Evolutionary conservation across 2,888 invertebrate genomes (phyloP).

Genomic region (Melitaea athalia): DNA sequence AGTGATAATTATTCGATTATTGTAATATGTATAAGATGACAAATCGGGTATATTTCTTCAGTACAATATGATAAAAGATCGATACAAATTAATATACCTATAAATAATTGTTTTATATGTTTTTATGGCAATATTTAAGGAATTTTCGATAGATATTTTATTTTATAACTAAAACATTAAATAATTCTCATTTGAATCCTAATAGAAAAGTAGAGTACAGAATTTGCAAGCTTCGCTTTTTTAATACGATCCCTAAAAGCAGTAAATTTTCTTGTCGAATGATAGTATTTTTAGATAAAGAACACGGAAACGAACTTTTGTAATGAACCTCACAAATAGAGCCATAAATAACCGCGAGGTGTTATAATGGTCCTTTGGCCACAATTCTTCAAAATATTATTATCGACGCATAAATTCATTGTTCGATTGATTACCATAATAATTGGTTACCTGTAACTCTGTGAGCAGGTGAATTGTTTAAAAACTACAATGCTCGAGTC

Average conservation of each 20-base stretch:
- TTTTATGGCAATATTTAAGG: neutral
- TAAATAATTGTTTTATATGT: neutral
- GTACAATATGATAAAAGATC: neutral
- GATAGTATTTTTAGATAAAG: slow-evolving; percentile 72
- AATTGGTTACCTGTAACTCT: slow-evolving; percentile 72
- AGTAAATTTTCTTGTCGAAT: slow-evolving; percentile 69
- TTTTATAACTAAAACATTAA: neutral
- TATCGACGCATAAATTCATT: slow-evolving; percentile 64
- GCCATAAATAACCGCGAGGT: slow-evolving; percentile 79
- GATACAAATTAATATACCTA: neutral
- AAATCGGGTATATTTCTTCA: slow-evolving; percentile 1
- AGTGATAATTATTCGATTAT: slow-evolving; percentile 50
- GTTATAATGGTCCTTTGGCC: slow-evolving; percentile 70
- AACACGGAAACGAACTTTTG: slow-evolving; percentile 80
- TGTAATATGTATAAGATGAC: slow-evolving; percentile 25
- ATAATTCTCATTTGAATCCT: neutral
- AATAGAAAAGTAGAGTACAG: slow-evolving; percentile 12
- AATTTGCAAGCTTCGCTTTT: slow-evolving; percentile 15
- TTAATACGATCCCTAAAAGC: slow-evolving; percentile 42
- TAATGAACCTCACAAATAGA: slow-evolving; percentile 69
- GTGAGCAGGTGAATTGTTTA: slow-evolving; percentile 69
- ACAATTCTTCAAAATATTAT: slow-evolving; percentile 77
- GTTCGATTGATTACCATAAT: slow-evolving; percentile 72
- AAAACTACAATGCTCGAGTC: slow-evolving; percentile 56
- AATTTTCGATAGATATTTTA: neutral